phyloP scores from a whole-genome alignment of 2,113 vertebrate genomes.

The Oncorhynchus gorbuscha region DNA sequence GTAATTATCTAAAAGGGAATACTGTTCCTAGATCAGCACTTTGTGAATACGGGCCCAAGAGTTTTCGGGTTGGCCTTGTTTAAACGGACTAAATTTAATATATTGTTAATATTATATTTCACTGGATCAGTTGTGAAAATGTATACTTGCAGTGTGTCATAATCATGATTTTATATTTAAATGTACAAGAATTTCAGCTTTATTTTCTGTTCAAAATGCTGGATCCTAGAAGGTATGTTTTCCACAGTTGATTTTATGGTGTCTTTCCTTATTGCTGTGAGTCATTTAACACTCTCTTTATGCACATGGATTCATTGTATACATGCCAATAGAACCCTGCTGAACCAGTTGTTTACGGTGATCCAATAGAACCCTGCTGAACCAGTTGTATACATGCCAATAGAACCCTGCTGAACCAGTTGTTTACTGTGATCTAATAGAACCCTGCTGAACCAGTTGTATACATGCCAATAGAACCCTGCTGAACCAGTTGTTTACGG shows the following conservation, averaged over 20 bases:
- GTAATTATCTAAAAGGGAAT: no score
- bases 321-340: not conserved
- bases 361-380: not conserved
- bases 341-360: not conserved
- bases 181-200: not conserved
- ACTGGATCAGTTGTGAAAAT: not conserved
- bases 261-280: not conserved
- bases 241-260: not conserved
- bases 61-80: not conserved
- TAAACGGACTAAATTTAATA: conserved; percentile 6
- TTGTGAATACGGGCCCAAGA: no score
- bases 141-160: not conserved
- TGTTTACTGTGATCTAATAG: no score
- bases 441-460: no score
- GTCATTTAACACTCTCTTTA: not conserved
- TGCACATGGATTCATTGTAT: not conserved
- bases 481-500: no score
- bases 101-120: conserved; percentile 18
- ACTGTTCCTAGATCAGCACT: no score
- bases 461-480: no score
- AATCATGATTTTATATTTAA: not conserved
- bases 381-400: not conserved
- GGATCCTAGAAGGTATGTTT: not conserved
- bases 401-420: no score
- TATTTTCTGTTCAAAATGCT: not conserved